phyloP scores from a whole-genome alignment of 2,113 vertebrate genomes.

The Ameiurus melas region DNA sequence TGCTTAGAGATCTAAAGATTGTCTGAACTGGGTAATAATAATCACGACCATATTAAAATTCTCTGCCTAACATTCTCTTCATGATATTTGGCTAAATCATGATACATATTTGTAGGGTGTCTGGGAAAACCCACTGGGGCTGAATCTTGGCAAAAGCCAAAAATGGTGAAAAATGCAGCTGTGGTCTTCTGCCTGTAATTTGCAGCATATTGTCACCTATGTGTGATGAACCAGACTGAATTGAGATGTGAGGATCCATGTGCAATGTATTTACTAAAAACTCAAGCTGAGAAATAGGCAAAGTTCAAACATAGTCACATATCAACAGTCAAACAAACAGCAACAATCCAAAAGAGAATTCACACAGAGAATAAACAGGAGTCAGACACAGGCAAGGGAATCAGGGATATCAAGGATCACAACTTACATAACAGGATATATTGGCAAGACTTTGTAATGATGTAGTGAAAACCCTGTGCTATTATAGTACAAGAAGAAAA shows the following conservation, averaged over 20 bases:
- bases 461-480: neutral
- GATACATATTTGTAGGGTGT: neutral
- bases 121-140: neutral
- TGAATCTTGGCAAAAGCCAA: constrained; percentile 4
- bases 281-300: neutral
- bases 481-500: neutral
- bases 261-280: neutral
- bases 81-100: constrained; percentile 14
- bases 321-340: neutral
- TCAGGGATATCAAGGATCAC: neutral
- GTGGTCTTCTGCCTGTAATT: neutral
- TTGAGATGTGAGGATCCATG: neutral
- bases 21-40: constrained; percentile 41
- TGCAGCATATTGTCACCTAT: neutral
- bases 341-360: neutral
- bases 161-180: neutral
- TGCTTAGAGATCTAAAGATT: constrained; percentile 23
- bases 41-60: constrained; percentile 16
- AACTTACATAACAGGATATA: constrained; percentile 50
- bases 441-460: neutral
- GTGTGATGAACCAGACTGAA: neutral
- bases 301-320: neutral
- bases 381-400: neutral
- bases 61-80: neutral
- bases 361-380: neutral